Evolutionary conservation across 2,888 invertebrate species (phyloP).

Genomic region (Melanostoma mellinum): DNA sequence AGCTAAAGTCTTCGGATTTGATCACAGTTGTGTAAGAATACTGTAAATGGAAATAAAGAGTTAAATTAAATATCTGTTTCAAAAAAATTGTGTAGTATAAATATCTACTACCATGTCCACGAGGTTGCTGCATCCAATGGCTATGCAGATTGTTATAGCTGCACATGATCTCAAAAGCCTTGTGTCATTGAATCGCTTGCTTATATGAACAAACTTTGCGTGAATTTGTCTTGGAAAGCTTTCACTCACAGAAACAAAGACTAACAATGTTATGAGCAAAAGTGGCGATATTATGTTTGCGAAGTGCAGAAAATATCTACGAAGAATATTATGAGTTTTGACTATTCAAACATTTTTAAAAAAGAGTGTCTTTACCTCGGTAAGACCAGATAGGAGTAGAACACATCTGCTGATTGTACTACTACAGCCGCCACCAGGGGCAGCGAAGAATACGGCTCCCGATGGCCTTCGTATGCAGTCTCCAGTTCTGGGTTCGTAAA

Average conservation of each 20-base stretch:
- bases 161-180: constrained; percentile 84
- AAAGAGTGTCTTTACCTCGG: constrained; percentile 82
- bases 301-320: constrained; percentile 79
- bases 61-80: background rate
- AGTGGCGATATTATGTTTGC: constrained; percentile 79
- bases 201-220: constrained; percentile 83
- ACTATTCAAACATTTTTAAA: background rate
- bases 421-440: constrained; percentile 86
- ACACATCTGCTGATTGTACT: constrained; percentile 84
- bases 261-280: constrained; percentile 79
- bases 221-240: constrained; percentile 82
- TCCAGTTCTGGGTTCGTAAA: constrained; percentile 88
- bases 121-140: constrained; percentile 84
- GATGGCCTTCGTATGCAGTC: constrained; percentile 85
- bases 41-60: constrained; percentile 50
- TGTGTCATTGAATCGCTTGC: constrained; percentile 84
- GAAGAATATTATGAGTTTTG: constrained; percentile 2
- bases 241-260: constrained; percentile 81
- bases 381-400: constrained; percentile 84
- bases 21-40: constrained; percentile 75
- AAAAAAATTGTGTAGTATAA: background rate
- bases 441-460: constrained; percentile 86
- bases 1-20: constrained; percentile 76
- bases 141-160: constrained; percentile 84
- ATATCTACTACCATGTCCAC: constrained; percentile 84